These are phyloP conservation scores for Plotosus lineatus DNA, from an alignment of 2,113 vertebrate species.

Conservation along the genomic window DNA sequence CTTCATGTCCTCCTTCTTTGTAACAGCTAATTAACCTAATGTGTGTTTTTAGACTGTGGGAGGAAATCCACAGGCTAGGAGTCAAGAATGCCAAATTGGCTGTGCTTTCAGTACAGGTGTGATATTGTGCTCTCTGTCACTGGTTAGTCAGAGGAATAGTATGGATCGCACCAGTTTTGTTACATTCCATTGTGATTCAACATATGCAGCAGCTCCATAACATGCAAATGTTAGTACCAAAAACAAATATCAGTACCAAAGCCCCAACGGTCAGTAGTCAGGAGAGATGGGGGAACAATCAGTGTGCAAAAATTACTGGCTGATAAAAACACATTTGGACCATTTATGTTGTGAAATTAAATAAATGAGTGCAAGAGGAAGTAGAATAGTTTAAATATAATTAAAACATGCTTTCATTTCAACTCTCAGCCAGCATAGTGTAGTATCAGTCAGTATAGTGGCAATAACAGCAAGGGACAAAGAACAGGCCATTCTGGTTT, in stretches of 20 bases:
- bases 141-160: background rate
- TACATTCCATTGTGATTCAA: background rate
- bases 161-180: background rate
- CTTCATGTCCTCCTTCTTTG: no score
- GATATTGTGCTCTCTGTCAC: background rate
- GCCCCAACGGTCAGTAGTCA: background rate
- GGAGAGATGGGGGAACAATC: background rate
- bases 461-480: background rate
- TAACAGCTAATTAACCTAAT: no score
- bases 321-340: no score
- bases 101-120: background rate
- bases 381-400: background rate
- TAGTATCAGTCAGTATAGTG: no score
- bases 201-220: no score
- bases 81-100: background rate
- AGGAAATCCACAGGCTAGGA: no score
- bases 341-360: no score
- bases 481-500: constrained; percentile 33
- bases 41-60: no score
- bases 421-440: no score
- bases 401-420: background rate
- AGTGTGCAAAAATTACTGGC: background rate
- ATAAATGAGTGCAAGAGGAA: background rate
- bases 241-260: background rate
- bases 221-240: background rate